These are phyloP conservation scores for Drosophila busckii DNA, from an alignment of 1,140 invertebrate species.

Conservation along the genomic window DNA sequence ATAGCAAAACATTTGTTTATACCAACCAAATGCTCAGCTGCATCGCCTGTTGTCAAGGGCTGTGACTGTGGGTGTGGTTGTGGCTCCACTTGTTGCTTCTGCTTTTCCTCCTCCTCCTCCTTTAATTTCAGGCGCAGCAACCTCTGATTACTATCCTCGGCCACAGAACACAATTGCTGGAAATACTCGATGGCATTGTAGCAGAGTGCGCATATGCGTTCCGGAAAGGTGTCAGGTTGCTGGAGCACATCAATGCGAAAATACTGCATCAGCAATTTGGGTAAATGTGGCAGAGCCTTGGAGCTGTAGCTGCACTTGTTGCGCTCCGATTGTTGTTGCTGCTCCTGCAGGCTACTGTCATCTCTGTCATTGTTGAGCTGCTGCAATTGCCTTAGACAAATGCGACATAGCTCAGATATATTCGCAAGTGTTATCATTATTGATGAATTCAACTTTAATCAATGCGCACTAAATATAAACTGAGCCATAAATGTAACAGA, in stretches of 20 bases:
- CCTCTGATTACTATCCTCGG: slow-evolving; percentile 39
- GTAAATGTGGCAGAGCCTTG: slow-evolving; percentile 19
- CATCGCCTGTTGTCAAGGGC: too few species aligned
- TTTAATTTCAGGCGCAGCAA: slow-evolving; percentile 14
- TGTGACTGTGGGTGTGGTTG: too few species aligned
- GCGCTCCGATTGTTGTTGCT: slow-evolving; percentile 16
- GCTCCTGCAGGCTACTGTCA: neutral
- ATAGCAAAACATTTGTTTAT: slow-evolving; percentile 24
- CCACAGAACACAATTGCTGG: slow-evolving; percentile 52
- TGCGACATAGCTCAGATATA: slow-evolving; percentile 60
- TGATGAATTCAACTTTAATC: slow-evolving; percentile 19
- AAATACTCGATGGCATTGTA: slow-evolving; percentile 58
- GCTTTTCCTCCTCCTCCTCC: neutral
- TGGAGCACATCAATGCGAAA: slow-evolving; percentile 54
- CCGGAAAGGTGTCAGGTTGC: slow-evolving; percentile 45
- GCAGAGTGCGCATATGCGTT: slow-evolving; percentile 55
- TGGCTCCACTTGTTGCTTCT: neutral
- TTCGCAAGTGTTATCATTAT: slow-evolving; percentile 50
- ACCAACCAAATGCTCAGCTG: slow-evolving; percentile 41
- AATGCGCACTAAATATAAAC: slow-evolving; percentile 30
- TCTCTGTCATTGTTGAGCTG: slow-evolving; percentile 34
- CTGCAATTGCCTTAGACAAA: slow-evolving; percentile 55
- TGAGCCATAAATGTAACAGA: too few species aligned
- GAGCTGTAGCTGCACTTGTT: slow-evolving; percentile 18
- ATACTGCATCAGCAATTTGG: slow-evolving; percentile 43